Base-by-base conservation (phyloP, 2,797 vertebrate species). In the Scolopax rusticola region DNA sequence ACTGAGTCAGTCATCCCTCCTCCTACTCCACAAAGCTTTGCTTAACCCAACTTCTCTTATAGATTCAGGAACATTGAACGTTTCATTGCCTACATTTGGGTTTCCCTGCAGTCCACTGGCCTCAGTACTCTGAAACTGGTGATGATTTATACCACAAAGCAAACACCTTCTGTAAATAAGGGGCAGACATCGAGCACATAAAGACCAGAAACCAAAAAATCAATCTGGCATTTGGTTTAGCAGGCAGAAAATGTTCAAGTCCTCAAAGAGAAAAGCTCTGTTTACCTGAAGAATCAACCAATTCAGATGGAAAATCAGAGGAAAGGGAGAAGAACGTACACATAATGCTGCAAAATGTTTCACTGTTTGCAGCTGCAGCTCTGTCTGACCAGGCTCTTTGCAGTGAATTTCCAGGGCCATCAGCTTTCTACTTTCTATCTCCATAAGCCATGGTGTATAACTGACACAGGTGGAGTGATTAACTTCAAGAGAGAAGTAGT, bases 201-300 rank as follows among this genome's bases (percentile, higher is more conserved):
- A 92, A 82, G 21, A 87, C 8, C 24, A 76, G 65, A 81, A 92
- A 80, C 41, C 38, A 7, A 77, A 94, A 95, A 88, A 71, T 75
- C 51, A 69, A 36, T 17, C 13, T 3, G 0, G 5, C 63, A 27
- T 69, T 83, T 20, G 10, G 33, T 50, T 83, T 74, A 77, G 38
- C 1, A 1, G 45, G 8, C 57, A 79, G 50, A 94, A 96, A 90
- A 69, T 32, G 4, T 36, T 43, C 11, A 87, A 45, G 40, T 76
- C 20, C 20, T 70, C 32, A 18, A 47, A 64, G 7, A 56, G 9
- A 75, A 70, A 80, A 68, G 2, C 13, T 76, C 65, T 61, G 28
- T 87, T 77, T 69, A 71, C 28, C 25, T 80, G 48, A 76, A 81
- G n/a, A 93, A 89, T 54, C 54, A 65, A 61, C 5, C 9, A 81